Base-by-base conservation (phyloP, 1,140 invertebrate species). In the Vanessa tameamea region DNA sequence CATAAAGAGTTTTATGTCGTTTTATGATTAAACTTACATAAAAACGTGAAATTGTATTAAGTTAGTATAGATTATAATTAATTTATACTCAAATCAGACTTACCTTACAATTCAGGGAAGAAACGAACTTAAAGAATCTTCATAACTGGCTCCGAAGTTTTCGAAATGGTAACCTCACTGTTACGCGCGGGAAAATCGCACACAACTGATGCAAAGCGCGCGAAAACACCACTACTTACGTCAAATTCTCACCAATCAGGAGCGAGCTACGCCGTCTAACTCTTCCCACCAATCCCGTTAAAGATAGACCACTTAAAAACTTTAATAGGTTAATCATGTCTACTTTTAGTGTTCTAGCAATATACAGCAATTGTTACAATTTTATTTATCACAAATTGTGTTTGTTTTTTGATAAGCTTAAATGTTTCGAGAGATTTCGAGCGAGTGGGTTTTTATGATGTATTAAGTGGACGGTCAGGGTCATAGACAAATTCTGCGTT, bases 221-320 rank as follows among this genome's bases (percentile, higher is more conserved):
- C 81, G 76, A 92, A 90, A 90, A 85, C 88, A 76, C 69, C 74
- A 69, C 78, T 90, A 89, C 88, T 92, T 92, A 92, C 87, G 81
- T 73, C 37, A 61, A 67, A 47, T 8, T 55, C 37, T 79, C 61
- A 72, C 90, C 90, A 92, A 90, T 91, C 75, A 76, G 72, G 69
- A 65, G 63, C 64, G 82, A 63, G 65, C 83, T 82, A 82, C 85
- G 85, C 81, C 84, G 78, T 83, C 47, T 66, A 79, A 78, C 67
- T 55, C 59, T 53, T 53, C 64, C 79, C 15, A 73, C 89, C 88
- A 91, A 91, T 89, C 76, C 66, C 66, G 65, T 74, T 74, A 81
- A 82, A 89, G 82, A 81, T 68, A 82, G 20, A 57, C 53, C 82
- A 89, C 87, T 78, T 76, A 71, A 78, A 78, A 76, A 80, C 71